A percentile compares a stretch with the other conserved stretches of the same genome.
Conservation (phyloP, 2,797 vertebrate species). For the Xerus rutilus region DNA sequence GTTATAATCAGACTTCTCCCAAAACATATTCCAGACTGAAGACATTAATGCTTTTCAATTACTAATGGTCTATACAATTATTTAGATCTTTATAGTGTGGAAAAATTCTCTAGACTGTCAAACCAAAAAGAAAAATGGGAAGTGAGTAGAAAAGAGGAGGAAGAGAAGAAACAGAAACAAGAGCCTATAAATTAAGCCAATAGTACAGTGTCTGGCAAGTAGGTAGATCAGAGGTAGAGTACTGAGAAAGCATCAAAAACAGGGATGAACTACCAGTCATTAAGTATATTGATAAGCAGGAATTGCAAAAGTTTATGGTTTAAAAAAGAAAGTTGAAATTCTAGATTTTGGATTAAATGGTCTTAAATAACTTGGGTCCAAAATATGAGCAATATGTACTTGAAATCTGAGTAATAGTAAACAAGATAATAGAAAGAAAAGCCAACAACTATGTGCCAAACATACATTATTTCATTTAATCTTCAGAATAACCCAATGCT, state of each 20-base stretch:
- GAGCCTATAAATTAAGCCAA: neutral
- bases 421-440: neutral
- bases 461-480: neutral
- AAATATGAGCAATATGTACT: neutral
- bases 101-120: constrained; percentile 32
- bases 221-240: neutral
- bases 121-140: neutral
- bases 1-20: neutral
- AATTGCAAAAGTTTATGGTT: neutral
- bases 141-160: neutral
- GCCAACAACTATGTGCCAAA: neutral
- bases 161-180: constrained; percentile 30
- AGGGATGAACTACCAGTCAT: neutral
- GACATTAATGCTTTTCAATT: neutral
- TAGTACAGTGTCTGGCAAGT: too few species aligned
- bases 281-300: neutral
- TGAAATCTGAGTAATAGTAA: neutral
- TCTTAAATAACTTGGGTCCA: neutral
- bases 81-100: constrained; percentile 12
- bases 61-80: neutral
- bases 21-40: neutral
- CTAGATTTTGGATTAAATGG: neutral
- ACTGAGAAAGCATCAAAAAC: neutral
- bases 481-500: neutral
- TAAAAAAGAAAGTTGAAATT: neutral